Percentiles rank a stretch among this genome's conserved stretches.
Conservation (phyloP, 2,797 vertebrate species). For the Sebastes nivosus region DNA sequence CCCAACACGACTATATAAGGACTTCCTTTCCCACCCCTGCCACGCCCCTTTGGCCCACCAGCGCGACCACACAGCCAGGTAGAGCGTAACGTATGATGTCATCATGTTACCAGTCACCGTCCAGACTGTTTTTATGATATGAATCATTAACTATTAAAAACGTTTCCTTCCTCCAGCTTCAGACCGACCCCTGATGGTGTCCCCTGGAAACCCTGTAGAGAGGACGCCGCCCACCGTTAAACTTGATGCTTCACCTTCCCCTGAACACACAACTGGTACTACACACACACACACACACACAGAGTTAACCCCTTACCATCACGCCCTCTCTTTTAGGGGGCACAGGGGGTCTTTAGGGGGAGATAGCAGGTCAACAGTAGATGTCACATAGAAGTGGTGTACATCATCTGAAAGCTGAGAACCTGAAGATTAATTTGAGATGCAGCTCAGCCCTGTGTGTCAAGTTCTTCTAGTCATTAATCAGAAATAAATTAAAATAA, state of each 20-base stretch:
- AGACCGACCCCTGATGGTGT: slow-evolving; percentile 76
- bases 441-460: no score
- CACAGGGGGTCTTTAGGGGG: no score
- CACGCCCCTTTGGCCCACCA: slow-evolving; percentile 2
- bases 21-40: slow-evolving; percentile 19
- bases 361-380: no score
- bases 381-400: no score
- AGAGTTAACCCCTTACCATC: no score
- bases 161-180: background rate
- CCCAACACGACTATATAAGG: slow-evolving; percentile 17
- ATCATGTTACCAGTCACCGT: background rate
- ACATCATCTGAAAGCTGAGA: no score
- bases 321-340: no score
- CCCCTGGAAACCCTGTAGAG: slow-evolving; percentile 75
- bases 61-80: slow-evolving; percentile 58
- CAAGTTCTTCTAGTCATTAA: no score
- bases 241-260: slow-evolving; percentile 72
- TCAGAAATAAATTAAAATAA: no score
- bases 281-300: background rate
- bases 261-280: slow-evolving; percentile 77
- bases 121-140: background rate
- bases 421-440: no score
- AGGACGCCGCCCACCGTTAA: slow-evolving; percentile 70
- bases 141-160: background rate
- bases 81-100: background rate